Conservation (phyloP, 2,888 invertebrate genomes). For the Leucania comma region DNA sequence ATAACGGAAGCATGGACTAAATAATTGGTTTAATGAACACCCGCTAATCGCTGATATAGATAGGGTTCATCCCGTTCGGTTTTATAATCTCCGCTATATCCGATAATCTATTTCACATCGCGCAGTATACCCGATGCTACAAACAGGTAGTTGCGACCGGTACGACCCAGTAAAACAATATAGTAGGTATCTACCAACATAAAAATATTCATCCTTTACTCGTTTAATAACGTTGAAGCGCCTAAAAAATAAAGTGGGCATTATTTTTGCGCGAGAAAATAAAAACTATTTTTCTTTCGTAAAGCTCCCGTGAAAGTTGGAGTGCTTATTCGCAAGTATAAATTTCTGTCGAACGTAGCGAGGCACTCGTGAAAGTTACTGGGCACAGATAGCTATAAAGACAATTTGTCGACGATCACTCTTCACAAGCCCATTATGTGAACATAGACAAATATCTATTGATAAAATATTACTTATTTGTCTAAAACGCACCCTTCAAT, state of each 20-base stretch:
- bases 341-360: conserved; percentile 70
- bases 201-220: conserved; percentile 65
- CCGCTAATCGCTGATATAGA: conserved; percentile 34
- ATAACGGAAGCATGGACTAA: conserved; percentile 23
- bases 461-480: conserved; percentile 29
- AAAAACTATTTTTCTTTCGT: conserved; percentile 69
- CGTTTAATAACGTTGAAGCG: conserved; percentile 68
- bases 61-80: conserved; percentile 50
- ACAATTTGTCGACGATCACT: conserved; percentile 58
- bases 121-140: conserved; percentile 37
- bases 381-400: conserved; percentile 52
- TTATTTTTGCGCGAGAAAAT: conserved; percentile 59
- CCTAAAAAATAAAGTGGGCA: conserved; percentile 66
- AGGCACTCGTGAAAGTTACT: conserved; percentile 52
- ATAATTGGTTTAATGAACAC: conserved; percentile 44
- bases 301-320: conserved; percentile 65
- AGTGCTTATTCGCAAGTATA: conserved; percentile 73
- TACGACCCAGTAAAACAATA: conserved; percentile 26
- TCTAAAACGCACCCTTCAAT: conserved; percentile 5
- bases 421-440: conserved; percentile 38
- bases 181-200: conserved; percentile 48
- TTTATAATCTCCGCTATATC: conserved; percentile 66
- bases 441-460: conserved; percentile 32
- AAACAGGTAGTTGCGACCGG: too few relatives aligned
- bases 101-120: conserved; percentile 71